Percentiles rank a stretch among this genome's conserved stretches.
These are phyloP conservation scores for Typhlichthys subterraneus DNA, from an alignment of 2,797 vertebrate genomes.

Conservation along the genomic window DNA sequence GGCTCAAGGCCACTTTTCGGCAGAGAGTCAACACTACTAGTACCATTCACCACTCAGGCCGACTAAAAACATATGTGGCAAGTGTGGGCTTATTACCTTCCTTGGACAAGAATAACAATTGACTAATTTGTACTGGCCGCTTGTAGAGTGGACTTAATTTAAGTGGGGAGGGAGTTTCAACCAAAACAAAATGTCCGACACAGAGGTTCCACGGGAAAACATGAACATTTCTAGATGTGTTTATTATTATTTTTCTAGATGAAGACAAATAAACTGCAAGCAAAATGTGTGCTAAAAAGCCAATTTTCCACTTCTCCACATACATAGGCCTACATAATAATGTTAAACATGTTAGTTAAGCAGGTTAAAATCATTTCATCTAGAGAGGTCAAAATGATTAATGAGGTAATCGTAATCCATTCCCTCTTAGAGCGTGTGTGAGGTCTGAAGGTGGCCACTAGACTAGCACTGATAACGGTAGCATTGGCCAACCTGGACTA, in stretches of 20 bases:
- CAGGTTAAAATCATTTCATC: neutral
- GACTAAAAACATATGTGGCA: slow-evolving; percentile 77
- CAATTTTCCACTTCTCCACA: slow-evolving; percentile 2
- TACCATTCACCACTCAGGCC: slow-evolving; percentile 66
- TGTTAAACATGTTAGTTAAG: slow-evolving; percentile 3
- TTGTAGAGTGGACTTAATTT: slow-evolving; percentile 31
- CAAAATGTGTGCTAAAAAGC: slow-evolving; percentile 10
- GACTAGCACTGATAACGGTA: slow-evolving; percentile 65
- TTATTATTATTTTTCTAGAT: neutral
- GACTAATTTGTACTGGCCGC: slow-evolving; percentile 60
- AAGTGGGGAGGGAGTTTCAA: slow-evolving; percentile 41
- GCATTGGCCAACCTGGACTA: slow-evolving; percentile 41
- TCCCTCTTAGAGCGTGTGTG: slow-evolving; percentile 51
- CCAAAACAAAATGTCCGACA: slow-evolving; percentile 48
- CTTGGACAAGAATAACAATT: slow-evolving; percentile 68
- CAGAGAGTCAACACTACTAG: slow-evolving; percentile 69
- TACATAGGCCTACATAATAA: neutral
- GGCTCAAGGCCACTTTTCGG: slow-evolving; percentile 78
- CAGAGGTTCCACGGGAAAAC: slow-evolving; percentile 25
- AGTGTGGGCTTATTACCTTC: slow-evolving; percentile 67
- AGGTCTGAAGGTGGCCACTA: slow-evolving; percentile 48
- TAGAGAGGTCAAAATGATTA: neutral
- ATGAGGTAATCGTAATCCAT: slow-evolving; percentile 20
- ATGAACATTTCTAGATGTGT: slow-evolving; percentile 30
- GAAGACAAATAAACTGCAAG: slow-evolving; percentile 7